phyloP scores from a whole-genome alignment of 2,113 vertebrate genomes.

The Trichomycterus rosablanca region DNA sequence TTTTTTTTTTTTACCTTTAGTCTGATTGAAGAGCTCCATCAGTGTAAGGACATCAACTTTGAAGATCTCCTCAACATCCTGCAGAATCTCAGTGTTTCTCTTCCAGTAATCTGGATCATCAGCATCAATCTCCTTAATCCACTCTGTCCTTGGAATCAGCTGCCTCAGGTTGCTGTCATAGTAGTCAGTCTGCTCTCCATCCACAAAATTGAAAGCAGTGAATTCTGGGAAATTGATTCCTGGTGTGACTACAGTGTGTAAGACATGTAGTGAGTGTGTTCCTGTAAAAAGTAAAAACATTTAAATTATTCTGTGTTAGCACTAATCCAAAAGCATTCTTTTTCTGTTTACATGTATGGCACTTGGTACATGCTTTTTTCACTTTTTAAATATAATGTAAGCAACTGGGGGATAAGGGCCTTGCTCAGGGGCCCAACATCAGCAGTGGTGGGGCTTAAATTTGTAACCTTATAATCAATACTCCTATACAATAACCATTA shows the following conservation, averaged over 20 bases:
- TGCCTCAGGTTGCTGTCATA: neutral
- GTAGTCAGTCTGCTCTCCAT: neutral
- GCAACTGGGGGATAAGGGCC: no score
- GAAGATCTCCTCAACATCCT: rapidly evolving
- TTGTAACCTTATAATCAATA: no score
- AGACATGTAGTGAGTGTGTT: neutral
- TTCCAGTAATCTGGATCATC: neutral
- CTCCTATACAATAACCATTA: no score
- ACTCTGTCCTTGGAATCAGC: neutral
- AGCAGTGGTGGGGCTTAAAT: no score
- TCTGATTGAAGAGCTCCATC: neutral
- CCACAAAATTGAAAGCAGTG: neutral
- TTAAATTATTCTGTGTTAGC: no score
- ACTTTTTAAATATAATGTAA: no score
- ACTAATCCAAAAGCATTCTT: no score
- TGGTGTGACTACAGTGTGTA: conserved; percentile 4
- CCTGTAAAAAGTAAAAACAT: neutral
- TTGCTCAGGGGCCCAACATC: no score
- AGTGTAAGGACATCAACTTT: conserved; percentile 4
- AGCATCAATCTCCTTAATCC: neutral
- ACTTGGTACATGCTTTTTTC: no score
- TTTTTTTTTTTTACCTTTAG: neutral
- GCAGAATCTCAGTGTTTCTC: rapidly evolving
- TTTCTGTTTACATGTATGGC: no score
- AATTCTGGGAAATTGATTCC: neutral